Evolutionary conservation across 1,140 invertebrate genomes (phyloP).

Genomic region (Lordiphosa clarofinis): DNA sequence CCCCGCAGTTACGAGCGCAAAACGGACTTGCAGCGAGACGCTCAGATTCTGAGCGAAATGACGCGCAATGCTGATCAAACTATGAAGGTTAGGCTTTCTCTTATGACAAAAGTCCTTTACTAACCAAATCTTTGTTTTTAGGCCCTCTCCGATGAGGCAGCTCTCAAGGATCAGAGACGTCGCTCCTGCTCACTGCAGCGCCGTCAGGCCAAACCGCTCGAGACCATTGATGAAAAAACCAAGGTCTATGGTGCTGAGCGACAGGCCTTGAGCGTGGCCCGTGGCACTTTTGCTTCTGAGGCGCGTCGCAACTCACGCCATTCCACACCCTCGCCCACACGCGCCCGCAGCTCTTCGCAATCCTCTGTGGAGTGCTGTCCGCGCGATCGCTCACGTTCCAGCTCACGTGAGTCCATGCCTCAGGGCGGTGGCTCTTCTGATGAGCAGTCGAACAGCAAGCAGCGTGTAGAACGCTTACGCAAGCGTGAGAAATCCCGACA

Average conservation of each 20-base stretch:
- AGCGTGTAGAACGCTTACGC: slow-evolving; percentile 53
- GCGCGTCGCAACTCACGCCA: slow-evolving; percentile 62
- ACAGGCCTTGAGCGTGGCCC: slow-evolving; percentile 50
- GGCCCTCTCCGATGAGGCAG: slow-evolving; percentile 74
- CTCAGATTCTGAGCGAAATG: slow-evolving; percentile 75
- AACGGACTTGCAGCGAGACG: slow-evolving; percentile 68
- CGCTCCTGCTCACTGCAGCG: slow-evolving; percentile 64
- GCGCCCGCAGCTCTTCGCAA: slow-evolving; percentile 71
- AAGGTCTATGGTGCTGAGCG: slow-evolving; percentile 35
- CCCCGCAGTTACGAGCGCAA: slow-evolving; percentile 64
- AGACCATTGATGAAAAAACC: slow-evolving; percentile 73
- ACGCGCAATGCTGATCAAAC: slow-evolving; percentile 76
- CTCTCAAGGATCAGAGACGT: slow-evolving; percentile 73
- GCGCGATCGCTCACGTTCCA: slow-evolving; percentile 70
- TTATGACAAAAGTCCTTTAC: not conserved
- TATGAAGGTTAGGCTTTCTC: slow-evolving; percentile 59
- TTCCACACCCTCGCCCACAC: slow-evolving; percentile 58
- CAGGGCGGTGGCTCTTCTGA: slow-evolving; percentile 69
- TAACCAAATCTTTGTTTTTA: slow-evolving; percentile 2
- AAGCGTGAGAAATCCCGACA: slow-evolving; percentile 53
- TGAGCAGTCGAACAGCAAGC: slow-evolving; percentile 47
- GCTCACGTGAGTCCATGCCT: slow-evolving; percentile 64
- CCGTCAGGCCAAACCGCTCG: slow-evolving; percentile 64
- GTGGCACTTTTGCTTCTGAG: slow-evolving; percentile 65
- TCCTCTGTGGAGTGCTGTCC: slow-evolving; percentile 74